Conservation (phyloP, 2,797 vertebrate genomes). For the Avahi laniger region DNA sequence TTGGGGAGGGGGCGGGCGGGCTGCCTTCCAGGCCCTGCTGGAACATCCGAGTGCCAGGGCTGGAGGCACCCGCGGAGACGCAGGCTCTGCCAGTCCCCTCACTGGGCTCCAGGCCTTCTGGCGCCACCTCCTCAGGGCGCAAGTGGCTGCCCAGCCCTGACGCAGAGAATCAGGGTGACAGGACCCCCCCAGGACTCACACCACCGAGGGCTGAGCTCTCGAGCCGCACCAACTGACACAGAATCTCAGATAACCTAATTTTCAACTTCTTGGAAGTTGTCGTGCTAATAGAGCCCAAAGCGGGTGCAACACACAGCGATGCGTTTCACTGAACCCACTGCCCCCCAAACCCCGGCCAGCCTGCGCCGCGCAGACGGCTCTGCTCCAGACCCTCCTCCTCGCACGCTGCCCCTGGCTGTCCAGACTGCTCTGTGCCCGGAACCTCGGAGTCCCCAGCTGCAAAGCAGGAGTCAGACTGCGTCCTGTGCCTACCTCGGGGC, state of each 20-base stretch:
- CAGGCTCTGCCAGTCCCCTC: not conserved
- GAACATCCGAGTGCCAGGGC: not conserved
- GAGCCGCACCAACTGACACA: rapidly evolving
- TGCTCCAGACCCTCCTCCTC: not conserved
- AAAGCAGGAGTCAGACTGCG: not conserved
- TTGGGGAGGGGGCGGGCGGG: not conserved
- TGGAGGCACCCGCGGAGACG: not conserved
- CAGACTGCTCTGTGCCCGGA: not conserved
- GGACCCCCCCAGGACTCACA: not conserved
- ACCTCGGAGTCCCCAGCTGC: not conserved
- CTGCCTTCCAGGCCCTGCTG: not conserved
- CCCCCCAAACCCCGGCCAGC: rapidly evolving
- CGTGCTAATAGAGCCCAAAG: not conserved
- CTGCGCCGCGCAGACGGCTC: rapidly evolving
- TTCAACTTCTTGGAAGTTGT: not conserved
- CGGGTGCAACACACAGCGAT: rapidly evolving
- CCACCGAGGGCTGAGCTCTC: rapidly evolving
- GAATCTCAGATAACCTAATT: not conserved
- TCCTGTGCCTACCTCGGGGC: conserved; percentile 38
- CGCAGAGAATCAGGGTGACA: too few species aligned
- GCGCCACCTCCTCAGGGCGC: not conserved
- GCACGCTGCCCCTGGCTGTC: rapidly evolving
- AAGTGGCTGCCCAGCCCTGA: not conserved
- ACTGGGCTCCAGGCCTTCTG: not conserved
- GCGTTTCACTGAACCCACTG: rapidly evolving